Evolutionary conservation across 2,797 vertebrate species (phyloP).

Genomic region (Chiloscyllium punctatum): DNA sequence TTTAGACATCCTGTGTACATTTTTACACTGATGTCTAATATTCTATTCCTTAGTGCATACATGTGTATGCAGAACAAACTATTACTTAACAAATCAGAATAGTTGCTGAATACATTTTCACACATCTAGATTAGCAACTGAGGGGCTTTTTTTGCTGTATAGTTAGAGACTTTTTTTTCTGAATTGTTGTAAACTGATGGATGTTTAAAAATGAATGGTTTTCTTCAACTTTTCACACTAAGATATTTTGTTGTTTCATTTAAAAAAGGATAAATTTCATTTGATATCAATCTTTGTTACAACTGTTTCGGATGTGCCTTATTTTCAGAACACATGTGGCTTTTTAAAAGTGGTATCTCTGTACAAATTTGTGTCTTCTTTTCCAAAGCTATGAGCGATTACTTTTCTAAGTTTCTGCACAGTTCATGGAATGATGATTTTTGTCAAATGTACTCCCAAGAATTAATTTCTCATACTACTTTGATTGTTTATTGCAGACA

Average conservation of each 20-base stretch:
- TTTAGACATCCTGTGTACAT: neutral
- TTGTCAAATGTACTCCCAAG: neutral
- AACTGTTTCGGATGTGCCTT: neutral
- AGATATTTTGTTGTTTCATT: neutral
- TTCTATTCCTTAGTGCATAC: neutral
- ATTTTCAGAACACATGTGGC: neutral
- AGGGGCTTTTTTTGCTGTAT: neutral
- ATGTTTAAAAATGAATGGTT: neutral
- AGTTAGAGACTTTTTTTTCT: neutral
- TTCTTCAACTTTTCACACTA: neutral
- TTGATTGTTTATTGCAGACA: constrained; percentile 46
- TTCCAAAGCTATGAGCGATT: neutral
- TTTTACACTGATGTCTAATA: neutral
- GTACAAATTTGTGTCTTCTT: neutral
- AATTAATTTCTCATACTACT: neutral
- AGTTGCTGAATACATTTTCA: neutral
- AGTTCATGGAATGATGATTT: neutral
- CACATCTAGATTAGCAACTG: neutral
- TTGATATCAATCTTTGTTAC: neutral
- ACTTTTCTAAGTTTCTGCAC: neutral
- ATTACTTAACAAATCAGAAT: neutral
- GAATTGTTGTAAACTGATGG: neutral
- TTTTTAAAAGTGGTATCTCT: neutral
- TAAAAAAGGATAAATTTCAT: neutral
- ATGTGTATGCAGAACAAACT: neutral